Base-by-base conservation (phyloP, 2,888 invertebrate genomes). In the Saturnia japonica region DNA sequence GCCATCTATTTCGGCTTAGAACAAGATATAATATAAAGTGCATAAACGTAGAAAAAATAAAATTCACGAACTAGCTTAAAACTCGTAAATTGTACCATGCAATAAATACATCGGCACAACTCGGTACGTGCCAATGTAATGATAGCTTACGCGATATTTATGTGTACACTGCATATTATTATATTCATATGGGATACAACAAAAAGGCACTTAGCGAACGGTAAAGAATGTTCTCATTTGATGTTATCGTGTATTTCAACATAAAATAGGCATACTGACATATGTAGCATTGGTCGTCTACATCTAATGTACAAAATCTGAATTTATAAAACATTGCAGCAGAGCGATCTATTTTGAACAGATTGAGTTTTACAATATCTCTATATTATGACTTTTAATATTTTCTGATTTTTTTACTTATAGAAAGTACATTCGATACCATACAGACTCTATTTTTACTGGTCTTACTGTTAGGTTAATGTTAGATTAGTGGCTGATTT, bases 91-190 rank as follows among this genome's bases (percentile, higher is more conserved):
- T 80, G 74, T 3, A 68, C 82, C 80, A 77, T 69, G 72, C 76
- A 67, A 71, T 72, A 78, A 76, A 81, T 74, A 76, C 73, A 76
- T 78, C 79, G 78, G 75, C 77, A 76, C 72, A 71, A 43, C 87
- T 86, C 79, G 83, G 86, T 87, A 87, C 90, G 87, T 86, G 87
- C 85, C 80, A 80, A 83, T 81, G 77, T 88, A 89, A 89, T 86
- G 84, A 86, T 82, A 80, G 80, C 73, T 79, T 76, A 75, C 71
- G 75, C 66, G 66, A 66, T 71, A 68, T 68, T 51, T 71, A 71
- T 64, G 68, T 68, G 62, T 51, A 64, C 51, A 66, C 40, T 19
- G 68, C 54, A 71, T 69, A 69, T 68, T 68, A 68, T 68, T 69
- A 34, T 47, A 51, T 40, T 47, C 34, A 47, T 51, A 64, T 66